Evolutionary conservation across 2,888 invertebrate species (phyloP).

Genomic region (Macrosiphum euphorbiae): DNA sequence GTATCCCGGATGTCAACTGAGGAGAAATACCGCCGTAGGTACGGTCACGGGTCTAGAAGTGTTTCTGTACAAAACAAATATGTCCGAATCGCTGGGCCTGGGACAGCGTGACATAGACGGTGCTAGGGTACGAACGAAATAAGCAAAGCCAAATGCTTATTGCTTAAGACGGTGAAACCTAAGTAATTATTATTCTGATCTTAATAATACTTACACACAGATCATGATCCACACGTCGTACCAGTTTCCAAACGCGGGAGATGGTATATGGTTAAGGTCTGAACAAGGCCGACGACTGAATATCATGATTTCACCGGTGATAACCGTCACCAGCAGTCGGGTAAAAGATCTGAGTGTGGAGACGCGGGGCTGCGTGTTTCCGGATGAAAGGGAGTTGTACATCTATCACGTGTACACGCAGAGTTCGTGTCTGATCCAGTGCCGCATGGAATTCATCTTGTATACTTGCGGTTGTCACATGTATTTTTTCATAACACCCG

Average conservation of each 20-base stretch:
- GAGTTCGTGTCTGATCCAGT: constrained; percentile 67
- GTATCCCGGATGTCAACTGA: constrained; percentile 66
- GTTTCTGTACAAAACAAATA: constrained; percentile 65
- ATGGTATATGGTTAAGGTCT: constrained; percentile 66
- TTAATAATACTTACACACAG: constrained; percentile 43
- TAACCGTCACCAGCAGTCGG: constrained; percentile 66
- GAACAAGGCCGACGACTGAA: constrained; percentile 64
- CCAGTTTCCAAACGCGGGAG: constrained; percentile 67
- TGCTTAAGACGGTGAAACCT: not conserved
- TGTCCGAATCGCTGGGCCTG: constrained; percentile 64
- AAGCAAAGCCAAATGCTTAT: not conserved
- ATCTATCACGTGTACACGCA: constrained; percentile 67
- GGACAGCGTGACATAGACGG: constrained; percentile 67
- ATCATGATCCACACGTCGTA: constrained; percentile 67
- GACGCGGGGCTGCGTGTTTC: constrained; percentile 67
- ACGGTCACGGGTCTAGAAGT: constrained; percentile 67
- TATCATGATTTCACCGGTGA: constrained; percentile 66
- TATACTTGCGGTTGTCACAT: constrained; percentile 67
- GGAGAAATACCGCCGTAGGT: constrained; percentile 67
- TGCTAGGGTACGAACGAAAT: constrained; percentile 65
- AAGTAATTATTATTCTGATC: not conserved
- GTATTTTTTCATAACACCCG: constrained; percentile 66
- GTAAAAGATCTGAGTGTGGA: constrained; percentile 66
- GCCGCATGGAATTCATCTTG: constrained; percentile 66
- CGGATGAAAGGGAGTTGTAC: constrained; percentile 67